These are phyloP conservation scores for Crematogaster levior DNA, from an alignment of 2,888 invertebrate genomes.

Conservation along the genomic window DNA sequence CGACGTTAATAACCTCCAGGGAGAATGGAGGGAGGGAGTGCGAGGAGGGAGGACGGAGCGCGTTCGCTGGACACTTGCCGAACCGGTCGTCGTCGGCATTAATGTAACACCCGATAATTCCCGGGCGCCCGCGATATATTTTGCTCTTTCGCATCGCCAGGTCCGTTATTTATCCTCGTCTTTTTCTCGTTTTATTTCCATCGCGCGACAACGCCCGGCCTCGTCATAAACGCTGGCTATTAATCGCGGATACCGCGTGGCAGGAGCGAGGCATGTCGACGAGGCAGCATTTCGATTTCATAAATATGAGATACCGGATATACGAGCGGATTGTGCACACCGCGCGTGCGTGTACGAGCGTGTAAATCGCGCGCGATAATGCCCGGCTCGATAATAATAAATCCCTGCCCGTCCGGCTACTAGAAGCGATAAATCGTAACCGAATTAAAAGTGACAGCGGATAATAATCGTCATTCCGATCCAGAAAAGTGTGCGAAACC, in stretches of 20 bases:
- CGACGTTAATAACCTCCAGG: slow-evolving; percentile 73
- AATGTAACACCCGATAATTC: slow-evolving; percentile 74
- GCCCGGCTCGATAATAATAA: slow-evolving; percentile 67
- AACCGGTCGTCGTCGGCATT: slow-evolving; percentile 66
- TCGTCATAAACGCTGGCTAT: slow-evolving; percentile 73
- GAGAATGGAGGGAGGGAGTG: slow-evolving; percentile 48
- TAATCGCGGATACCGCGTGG: slow-evolving; percentile 62
- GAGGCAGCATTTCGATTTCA: slow-evolving; percentile 44
- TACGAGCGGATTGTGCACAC: not conserved
- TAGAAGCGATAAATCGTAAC: slow-evolving; percentile 49
- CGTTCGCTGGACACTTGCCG: slow-evolving; percentile 72
- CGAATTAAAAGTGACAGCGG: slow-evolving; percentile 49
- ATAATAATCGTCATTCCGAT: slow-evolving; percentile 32
- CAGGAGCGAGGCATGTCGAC: slow-evolving; percentile 47
- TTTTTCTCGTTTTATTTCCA: slow-evolving; percentile 52
- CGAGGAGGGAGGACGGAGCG: slow-evolving; percentile 46
- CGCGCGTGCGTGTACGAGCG: slow-evolving; percentile 7
- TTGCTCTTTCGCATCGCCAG: slow-evolving; percentile 63
- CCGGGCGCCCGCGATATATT: slow-evolving; percentile 62
- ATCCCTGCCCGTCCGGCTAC: slow-evolving; percentile 51
- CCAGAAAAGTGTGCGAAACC: not conserved
- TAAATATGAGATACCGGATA: slow-evolving; percentile 44
- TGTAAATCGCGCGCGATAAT: slow-evolving; percentile 67
- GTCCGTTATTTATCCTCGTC: slow-evolving; percentile 62
- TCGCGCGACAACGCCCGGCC: slow-evolving; percentile 55